Base-by-base conservation (phyloP, 2,888 invertebrate genomes). In the Leptopilina myrica region DNA sequence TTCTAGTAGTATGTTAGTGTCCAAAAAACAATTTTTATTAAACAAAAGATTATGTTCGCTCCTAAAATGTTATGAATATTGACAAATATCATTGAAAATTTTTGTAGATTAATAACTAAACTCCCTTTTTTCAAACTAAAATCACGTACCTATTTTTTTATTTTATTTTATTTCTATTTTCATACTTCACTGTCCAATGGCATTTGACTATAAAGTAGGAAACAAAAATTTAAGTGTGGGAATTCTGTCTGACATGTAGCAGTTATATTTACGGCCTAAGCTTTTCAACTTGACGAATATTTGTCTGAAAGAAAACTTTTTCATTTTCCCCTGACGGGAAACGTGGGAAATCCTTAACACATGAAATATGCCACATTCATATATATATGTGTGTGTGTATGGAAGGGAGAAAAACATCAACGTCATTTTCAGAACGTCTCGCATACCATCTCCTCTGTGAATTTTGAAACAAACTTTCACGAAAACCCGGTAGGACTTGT, bases 291-390 rank as follows among this genome's bases (percentile, higher is more conserved):
- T 49, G 49, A 49, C 49, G 49, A 67, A 67, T 33, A 33, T 33
- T 33, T 67, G 46, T 20, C 49, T 20, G 15, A 12, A 49, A 67
- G 67, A 33, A 67, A 67, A 67, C 67, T 67, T 67, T 49, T 67
- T 20, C 49, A 67, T 67, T 67, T 67, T 67, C 67, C 46, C 20
- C 12, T 33, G 33, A 33, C 33, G 33, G 33, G 33, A 33, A 33
- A 33, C 33, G 33, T 2, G 12, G 67, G 67, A 67, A 67, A 67
- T 67, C 67, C 67, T 20, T 67, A 49, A 49, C 46, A 49, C 46
- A 49, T 67, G 49, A 67, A 67, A 67, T 46, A 67, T 67, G 67
- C 67, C 49, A 67, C 49, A 49, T 67, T 67, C 67, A 67, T 67
- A 67, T 6, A 33, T 33, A 33, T 33, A 3, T 33, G 2, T 33